phyloP scores from a whole-genome alignment of 2,113 vertebrate genomes.

The Cryptoleucopteryx plumbea region DNA sequence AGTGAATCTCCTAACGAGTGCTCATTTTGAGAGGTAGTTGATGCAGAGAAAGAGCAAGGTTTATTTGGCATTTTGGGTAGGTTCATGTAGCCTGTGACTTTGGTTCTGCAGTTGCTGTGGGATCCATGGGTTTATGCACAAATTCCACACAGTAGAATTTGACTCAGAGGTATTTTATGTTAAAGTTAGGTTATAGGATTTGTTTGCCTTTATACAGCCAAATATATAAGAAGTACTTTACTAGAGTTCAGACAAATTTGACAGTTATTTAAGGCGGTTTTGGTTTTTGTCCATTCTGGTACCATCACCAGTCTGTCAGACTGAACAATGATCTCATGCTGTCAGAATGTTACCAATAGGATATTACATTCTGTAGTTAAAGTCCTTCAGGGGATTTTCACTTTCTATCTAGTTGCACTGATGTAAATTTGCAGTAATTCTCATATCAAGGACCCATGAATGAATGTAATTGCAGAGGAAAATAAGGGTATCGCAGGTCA shows the following conservation, averaged over 20 bases:
- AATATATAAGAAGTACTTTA: background rate
- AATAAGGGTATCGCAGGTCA: background rate
- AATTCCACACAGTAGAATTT: background rate
- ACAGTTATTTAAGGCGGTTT: background rate
- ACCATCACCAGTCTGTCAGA: background rate
- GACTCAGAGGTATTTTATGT: background rate
- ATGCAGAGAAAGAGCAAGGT: background rate
- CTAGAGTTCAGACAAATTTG: background rate
- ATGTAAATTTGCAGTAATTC: background rate
- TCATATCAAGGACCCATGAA: background rate
- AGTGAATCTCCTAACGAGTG: background rate
- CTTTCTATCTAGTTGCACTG: background rate
- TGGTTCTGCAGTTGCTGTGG: background rate
- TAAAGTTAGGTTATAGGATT: background rate
- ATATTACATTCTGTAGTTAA: background rate
- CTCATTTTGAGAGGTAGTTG: background rate
- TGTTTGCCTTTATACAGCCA: background rate
- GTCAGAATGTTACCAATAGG: background rate
- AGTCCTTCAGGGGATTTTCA: background rate
- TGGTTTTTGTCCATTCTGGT: background rate
- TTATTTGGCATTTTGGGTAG: background rate
- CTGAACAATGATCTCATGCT: background rate
- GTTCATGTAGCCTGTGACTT: background rate
- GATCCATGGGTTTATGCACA: background rate
- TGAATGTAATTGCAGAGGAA: background rate